Evolutionary conservation across 2,888 invertebrate genomes (phyloP), one percentile per base, ranked within the genome.

Genomic region (Punctoribates punctum): DNA sequence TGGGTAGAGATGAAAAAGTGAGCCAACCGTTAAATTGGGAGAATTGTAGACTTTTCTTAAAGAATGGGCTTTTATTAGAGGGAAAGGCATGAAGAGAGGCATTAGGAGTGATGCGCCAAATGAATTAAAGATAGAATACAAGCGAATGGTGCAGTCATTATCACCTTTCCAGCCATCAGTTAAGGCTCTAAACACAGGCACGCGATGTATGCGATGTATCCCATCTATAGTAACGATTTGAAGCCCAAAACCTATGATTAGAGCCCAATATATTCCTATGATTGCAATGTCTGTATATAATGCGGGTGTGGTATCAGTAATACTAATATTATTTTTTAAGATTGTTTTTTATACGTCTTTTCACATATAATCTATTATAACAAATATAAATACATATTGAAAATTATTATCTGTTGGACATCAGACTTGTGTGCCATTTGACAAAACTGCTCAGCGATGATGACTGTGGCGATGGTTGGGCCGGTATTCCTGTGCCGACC

Each of bases 321-420:
- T 65, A 27, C 65, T 65, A 65, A 65, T 65, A 65, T 65, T 38
- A 34, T 65, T 65, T 65, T n/a, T 65, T 27, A 34, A 20, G 27
- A 25, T 60, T 57, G 57, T 23, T 57, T 60, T 60, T 60, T 3
- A 60, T 60, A 13, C 20, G 20, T 60, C 23, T 60, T 15, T 60
- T 13, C 27, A 51, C n/a, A 60, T 13, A 42, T 5, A 42, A 42
- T 42, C 42, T 42, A 42, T 42, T 13, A 42, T 42, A 42, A 42
- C 23, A 54, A 20, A 54, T 54, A 54, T 54, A 54, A 20, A 54
- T 54, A 54, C 23, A 62, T 62, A 8, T 62, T 25, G 62, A 13
- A 17, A 65, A 65, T 65, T 65, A 65, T 65, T 65, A 65, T 65
- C 65, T 65, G 34, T 34, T 65, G 65, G 65, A 65, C 65, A 65